Percentiles rank a stretch among this genome's conserved stretches.
Evolutionary conservation across 2,797 vertebrate genomes (phyloP).

Genomic region (Neoniphon sammara): DNA sequence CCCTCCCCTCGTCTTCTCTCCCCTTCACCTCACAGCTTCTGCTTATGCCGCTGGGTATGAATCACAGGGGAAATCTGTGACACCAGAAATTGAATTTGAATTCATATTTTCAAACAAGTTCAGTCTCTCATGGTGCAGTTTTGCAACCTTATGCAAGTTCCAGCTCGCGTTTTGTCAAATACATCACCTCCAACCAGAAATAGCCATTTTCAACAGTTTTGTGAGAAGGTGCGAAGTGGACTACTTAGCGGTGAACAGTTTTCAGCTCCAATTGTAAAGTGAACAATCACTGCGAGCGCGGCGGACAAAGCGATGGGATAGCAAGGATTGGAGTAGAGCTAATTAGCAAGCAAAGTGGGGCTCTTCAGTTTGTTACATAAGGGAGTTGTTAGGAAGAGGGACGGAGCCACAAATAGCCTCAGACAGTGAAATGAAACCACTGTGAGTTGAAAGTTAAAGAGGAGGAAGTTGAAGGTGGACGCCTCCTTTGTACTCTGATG

Average conservation of each 20-base stretch:
- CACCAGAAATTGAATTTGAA: no score
- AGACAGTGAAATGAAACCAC: not conserved
- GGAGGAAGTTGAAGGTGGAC: not conserved
- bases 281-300: not conserved
- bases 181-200: not conserved
- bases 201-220: slow-evolving; percentile 1
- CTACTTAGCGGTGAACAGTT: not conserved
- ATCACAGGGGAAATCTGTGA: no score
- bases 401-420: not conserved
- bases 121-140: no score
- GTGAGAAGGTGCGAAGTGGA: not conserved
- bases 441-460: not conserved
- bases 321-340: slow-evolving; percentile 10
- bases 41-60: no score
- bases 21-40: not conserved
- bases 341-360: slow-evolving; percentile 31
- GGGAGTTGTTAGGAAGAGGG: slow-evolving; percentile 6
- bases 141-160: no score
- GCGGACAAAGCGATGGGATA: not conserved
- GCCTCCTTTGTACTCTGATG: no score
- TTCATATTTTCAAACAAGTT: no score
- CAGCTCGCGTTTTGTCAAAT: not conserved
- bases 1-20: no score
- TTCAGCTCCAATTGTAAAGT: not conserved
- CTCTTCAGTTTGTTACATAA: slow-evolving; percentile 25